Evolutionary conservation across 2,113 vertebrate genomes (phyloP), one percentile per base, ranked within the genome.

Genomic region (Brachionichthys hirsutus): DNA sequence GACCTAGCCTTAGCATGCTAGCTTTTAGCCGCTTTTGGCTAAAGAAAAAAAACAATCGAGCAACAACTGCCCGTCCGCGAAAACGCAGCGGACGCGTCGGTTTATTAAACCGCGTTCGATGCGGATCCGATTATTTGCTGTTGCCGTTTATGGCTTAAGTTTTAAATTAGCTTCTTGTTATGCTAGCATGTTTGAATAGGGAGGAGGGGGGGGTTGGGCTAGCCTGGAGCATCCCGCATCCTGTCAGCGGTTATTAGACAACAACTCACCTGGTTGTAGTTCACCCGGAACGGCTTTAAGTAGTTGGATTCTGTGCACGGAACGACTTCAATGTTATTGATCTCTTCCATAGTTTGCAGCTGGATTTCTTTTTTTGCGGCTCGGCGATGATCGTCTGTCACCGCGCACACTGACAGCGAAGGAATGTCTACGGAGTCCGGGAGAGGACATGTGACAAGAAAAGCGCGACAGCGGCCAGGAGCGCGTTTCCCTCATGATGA

Each of bases 191-290:
- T 30, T 54, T 75, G 66, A 67, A 73, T 55, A 73, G 67, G 24
- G 49, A 70, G 76, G 67, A 82, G 14, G 50, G 67, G 54, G 88
- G 86, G 87, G 86, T 67, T 86, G 85, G 83, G 83, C 65, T 85
- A 87, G 68, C 83, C 69, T 51, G 47, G 73, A 80, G 70, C 77
- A 59, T 67, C 74, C 72, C 62, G 56, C 75, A 62, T 54, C 73
- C 64, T 64, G 44, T 63, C 74, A 61, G 53, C 57, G 43, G 43
- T 52, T 13, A 8, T 15, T 10, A 50, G 36, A 50, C 61, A 35
- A 64, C 19, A 13, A 87, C 93, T 92, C 90, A 94, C 94, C 93
- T 94, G 94, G 73, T 87, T 93, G 59, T 94, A 95, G 62, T 89
- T 88, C 59, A 94, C 90, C 76, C 92, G 86, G 76, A 93, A 88